phyloP scores from a whole-genome alignment of 1,140 invertebrate genomes.

The Bicyclus anynana region DNA sequence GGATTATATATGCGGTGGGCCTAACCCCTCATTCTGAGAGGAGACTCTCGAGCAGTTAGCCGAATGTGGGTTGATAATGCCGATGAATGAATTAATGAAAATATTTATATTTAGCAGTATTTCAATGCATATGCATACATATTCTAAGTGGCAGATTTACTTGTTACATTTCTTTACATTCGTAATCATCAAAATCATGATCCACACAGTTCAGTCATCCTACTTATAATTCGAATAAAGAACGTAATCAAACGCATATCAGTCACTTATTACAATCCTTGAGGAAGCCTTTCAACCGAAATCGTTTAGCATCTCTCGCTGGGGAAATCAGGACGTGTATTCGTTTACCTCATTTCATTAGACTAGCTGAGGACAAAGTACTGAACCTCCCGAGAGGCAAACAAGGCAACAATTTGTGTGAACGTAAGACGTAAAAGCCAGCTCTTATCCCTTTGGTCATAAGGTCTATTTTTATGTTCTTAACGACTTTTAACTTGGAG shows the following conservation, averaged over 20 bases:
- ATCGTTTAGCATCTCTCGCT: constrained; percentile 47
- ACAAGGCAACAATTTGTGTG: background rate
- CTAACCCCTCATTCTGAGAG: too few species aligned
- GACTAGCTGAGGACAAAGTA: constrained; percentile 47
- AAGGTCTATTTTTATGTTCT: background rate
- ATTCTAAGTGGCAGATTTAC: too few species aligned
- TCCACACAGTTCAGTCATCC: too few species aligned
- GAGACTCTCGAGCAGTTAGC: too few species aligned
- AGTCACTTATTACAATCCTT: constrained; percentile 16
- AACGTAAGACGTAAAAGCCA: constrained; percentile 3
- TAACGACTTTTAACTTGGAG: background rate
- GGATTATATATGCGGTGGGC: too few species aligned
- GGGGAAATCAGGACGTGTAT: constrained; percentile 58
- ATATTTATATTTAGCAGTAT: too few species aligned
- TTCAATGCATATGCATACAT: too few species aligned
- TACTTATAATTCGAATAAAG: background rate
- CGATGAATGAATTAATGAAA: too few species aligned
- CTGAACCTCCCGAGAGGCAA: constrained; percentile 27
- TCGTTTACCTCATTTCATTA: constrained; percentile 66
- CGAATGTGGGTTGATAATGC: too few species aligned
- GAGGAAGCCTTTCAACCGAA: constrained; percentile 28
- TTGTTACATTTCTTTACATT: too few species aligned
- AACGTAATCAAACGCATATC: background rate
- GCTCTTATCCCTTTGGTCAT: background rate
- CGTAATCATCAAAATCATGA: too few species aligned